These are phyloP conservation scores for Danio jaintianensis DNA, from an alignment of 2,797 vertebrate genomes.

Conservation along the genomic window DNA sequence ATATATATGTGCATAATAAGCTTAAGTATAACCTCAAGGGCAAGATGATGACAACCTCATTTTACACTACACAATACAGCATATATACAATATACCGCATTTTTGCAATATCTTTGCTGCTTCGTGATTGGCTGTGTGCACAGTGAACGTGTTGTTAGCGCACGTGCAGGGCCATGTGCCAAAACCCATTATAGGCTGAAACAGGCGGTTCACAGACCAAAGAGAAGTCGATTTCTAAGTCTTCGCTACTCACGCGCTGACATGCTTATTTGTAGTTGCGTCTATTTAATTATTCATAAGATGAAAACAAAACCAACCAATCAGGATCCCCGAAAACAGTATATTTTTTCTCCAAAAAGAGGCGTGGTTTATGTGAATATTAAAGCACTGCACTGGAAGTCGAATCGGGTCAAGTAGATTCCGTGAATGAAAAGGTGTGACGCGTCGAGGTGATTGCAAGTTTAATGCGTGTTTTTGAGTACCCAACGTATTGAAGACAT, in stretches of 20 bases:
- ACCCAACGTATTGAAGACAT: background rate
- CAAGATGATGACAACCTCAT: too few species aligned
- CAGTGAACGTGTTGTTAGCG: background rate
- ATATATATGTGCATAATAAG: too few species aligned
- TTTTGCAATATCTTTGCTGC: background rate
- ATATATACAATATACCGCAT: background rate
- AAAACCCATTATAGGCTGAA: background rate
- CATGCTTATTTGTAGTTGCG: conserved; percentile 11
- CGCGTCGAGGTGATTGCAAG: background rate
- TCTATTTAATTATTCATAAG: conserved; percentile 57
- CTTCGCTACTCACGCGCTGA: background rate
- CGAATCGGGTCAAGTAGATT: conserved; percentile 33
- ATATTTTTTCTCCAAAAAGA: background rate
- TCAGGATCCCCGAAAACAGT: background rate
- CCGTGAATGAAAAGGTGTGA: background rate
- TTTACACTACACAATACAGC: too few species aligned
- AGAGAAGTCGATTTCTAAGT: background rate
- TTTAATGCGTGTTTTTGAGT: background rate
- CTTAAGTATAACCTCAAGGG: background rate
- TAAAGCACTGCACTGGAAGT: background rate
- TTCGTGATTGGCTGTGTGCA: conserved; percentile 14
- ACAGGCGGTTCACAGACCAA: conserved; percentile 61
- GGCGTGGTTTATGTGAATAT: conserved; percentile 18
- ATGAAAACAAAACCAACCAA: conserved; percentile 5
- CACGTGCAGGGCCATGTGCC: conserved; percentile 65